Evolutionary conservation across 2,797 vertebrate species (phyloP).

Genomic region (Denticeps clupeoides): DNA sequence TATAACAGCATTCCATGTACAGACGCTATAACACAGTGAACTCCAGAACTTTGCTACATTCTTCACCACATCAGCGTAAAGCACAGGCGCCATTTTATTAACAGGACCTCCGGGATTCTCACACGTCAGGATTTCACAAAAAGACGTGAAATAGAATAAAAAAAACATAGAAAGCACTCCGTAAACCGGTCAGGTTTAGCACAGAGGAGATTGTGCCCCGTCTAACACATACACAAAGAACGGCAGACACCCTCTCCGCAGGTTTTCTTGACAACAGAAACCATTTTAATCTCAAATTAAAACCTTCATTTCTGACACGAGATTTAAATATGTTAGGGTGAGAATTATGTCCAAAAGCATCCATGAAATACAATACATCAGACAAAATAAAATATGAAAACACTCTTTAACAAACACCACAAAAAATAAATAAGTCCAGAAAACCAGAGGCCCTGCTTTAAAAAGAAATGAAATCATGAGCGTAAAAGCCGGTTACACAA

Average conservation of each 20-base stretch:
- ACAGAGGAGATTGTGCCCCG: too few species aligned
- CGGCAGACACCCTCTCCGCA: neutral
- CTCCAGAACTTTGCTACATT: too few species aligned
- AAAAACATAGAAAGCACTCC: too few species aligned
- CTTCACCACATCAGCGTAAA: too few species aligned
- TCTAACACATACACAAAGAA: conserved; percentile 4
- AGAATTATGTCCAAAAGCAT: conserved; percentile 21
- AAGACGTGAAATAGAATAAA: too few species aligned
- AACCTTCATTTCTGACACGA: neutral
- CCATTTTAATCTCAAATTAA: neutral
- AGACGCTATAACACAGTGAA: too few species aligned
- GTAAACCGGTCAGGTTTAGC: too few species aligned
- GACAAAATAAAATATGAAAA: conserved; percentile 32
- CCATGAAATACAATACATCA: conserved; percentile 38
- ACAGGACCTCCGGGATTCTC: too few species aligned
- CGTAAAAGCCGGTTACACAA: conserved; percentile 21
- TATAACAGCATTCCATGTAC: too few species aligned
- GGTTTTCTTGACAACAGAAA: conserved; percentile 6
- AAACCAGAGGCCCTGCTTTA: conserved; percentile 24
- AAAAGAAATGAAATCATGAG: conserved; percentile 17
- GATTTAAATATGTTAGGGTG: conserved; percentile 15
- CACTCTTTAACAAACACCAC: conserved; percentile 33
- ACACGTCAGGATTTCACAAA: too few species aligned
- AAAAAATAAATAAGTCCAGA: conserved; percentile 58
- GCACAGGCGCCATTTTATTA: too few species aligned